Conservation (phyloP, 2,797 vertebrate species). For the Acrossocheilus wenchowensis region DNA sequence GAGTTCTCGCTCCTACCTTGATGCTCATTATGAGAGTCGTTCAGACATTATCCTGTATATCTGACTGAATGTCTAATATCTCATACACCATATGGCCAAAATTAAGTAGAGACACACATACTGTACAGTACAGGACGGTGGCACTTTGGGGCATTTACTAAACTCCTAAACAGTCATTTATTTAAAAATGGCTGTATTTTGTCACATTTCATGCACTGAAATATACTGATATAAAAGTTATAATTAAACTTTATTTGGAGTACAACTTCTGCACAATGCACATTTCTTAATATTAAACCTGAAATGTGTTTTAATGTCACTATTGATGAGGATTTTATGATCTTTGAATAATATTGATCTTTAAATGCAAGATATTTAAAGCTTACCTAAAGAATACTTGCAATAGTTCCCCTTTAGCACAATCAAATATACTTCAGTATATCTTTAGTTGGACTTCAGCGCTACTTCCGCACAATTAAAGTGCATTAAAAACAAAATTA, state of each 20-base stretch:
- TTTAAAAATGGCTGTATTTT: too few relatives aligned
- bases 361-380: not conserved
- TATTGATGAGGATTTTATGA: too few relatives aligned
- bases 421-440: not conserved
- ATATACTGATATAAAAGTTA: not conserved
- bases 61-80: conserved; percentile 48
- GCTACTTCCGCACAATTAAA: not conserved
- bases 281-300: not conserved
- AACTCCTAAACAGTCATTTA: not conserved
- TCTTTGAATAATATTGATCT: too few relatives aligned
- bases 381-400: not conserved
- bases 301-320: not conserved
- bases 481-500: not conserved
- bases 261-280: too few relatives aligned
- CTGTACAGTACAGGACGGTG: not conserved
- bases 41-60: conserved; percentile 18
- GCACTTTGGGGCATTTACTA: not conserved
- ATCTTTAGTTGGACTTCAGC: not conserved
- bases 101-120: not conserved
- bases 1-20: not conserved
- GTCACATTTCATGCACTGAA: not conserved
- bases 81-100: not conserved
- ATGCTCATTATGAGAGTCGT: not conserved
- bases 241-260: not conserved
- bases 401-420: not conserved